Conservation (phyloP, 2,888 invertebrate genomes). For the Philereme transversata region DNA sequence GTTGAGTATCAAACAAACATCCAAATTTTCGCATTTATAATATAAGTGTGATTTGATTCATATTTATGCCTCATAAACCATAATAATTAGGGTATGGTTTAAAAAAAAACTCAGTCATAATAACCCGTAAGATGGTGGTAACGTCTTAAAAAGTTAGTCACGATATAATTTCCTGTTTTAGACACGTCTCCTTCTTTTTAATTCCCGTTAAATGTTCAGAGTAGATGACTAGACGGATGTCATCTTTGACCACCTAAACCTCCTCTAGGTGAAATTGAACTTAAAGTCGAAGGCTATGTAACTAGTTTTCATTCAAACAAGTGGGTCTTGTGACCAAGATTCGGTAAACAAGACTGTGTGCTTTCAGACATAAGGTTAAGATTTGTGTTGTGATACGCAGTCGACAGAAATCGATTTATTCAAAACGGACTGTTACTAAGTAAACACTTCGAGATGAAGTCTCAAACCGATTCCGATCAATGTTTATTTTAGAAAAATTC, state of each 20-base stretch:
- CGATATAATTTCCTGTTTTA: slow-evolving; percentile 53
- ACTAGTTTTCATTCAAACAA: slow-evolving; percentile 45
- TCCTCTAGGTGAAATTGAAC: slow-evolving; percentile 40
- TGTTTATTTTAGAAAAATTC: slow-evolving; percentile 75
- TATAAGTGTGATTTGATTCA: too few species aligned
- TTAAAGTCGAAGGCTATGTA: slow-evolving; percentile 43
- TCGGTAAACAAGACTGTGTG: slow-evolving; percentile 22
- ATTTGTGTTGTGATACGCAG: slow-evolving; percentile 10
- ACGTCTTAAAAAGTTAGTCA: slow-evolving; percentile 49
- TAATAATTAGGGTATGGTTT: too few species aligned
- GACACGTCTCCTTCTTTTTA: slow-evolving; percentile 48
- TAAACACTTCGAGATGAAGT: slow-evolving; percentile 75
- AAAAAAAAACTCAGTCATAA: slow-evolving; percentile 26
- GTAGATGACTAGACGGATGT: slow-evolving; percentile 60
- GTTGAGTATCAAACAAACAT: too few species aligned
- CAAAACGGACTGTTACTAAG: slow-evolving; percentile 78
- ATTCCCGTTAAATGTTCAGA: slow-evolving; percentile 53
- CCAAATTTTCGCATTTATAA: too few species aligned
- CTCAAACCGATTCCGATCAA: slow-evolving; percentile 72
- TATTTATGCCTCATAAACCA: too few species aligned
- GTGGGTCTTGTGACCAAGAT: slow-evolving; percentile 16
- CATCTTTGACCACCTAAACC: slow-evolving; percentile 46
- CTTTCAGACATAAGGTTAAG: slow-evolving; percentile 20
- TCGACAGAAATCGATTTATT: slow-evolving; percentile 71
- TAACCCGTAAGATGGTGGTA: slow-evolving; percentile 46